A percentile compares a stretch with the other conserved stretches of the same genome.
phyloP scores from a whole-genome alignment of 2,888 invertebrate species.

The Spisula subtruncata region DNA sequence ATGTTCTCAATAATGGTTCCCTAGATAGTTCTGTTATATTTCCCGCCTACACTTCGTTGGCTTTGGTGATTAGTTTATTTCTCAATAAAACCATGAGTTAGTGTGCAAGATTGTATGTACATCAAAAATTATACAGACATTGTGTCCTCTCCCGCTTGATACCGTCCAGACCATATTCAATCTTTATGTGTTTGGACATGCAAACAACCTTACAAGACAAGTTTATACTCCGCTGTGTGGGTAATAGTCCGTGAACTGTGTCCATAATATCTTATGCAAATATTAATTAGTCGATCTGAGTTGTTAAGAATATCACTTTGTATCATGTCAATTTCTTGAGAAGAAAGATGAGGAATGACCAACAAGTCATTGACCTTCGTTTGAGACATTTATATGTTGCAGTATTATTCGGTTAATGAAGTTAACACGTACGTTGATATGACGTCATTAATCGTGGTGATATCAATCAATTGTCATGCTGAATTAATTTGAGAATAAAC shows the following conservation, averaged over 20 bases:
- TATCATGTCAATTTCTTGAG: too few species aligned
- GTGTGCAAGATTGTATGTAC: background rate
- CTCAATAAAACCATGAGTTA: background rate
- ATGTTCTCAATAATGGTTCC: background rate
- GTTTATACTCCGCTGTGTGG: too few species aligned
- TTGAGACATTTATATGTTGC: background rate
- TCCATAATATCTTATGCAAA: too few species aligned
- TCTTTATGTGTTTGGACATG: background rate
- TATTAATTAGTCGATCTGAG: background rate
- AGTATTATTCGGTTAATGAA: too few species aligned
- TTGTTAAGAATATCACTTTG: too few species aligned
- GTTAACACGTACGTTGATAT: too few species aligned
- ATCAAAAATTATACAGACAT: too few species aligned
- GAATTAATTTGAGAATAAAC: too few species aligned
- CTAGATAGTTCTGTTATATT: background rate
- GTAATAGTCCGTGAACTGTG: background rate
- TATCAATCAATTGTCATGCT: too few species aligned
- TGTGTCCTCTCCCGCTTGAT: background rate
- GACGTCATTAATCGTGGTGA: too few species aligned
- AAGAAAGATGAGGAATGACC: too few species aligned
- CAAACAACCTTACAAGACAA: background rate
- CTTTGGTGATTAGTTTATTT: background rate
- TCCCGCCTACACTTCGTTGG: slow-evolving; percentile 2
- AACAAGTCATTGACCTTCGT: too few species aligned
- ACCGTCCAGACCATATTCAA: background rate